Percentiles rank a stretch among this genome's conserved stretches.
Evolutionary conservation across 2,113 vertebrate species (phyloP).

Genomic region (Puntigrus tetrazona): DNA sequence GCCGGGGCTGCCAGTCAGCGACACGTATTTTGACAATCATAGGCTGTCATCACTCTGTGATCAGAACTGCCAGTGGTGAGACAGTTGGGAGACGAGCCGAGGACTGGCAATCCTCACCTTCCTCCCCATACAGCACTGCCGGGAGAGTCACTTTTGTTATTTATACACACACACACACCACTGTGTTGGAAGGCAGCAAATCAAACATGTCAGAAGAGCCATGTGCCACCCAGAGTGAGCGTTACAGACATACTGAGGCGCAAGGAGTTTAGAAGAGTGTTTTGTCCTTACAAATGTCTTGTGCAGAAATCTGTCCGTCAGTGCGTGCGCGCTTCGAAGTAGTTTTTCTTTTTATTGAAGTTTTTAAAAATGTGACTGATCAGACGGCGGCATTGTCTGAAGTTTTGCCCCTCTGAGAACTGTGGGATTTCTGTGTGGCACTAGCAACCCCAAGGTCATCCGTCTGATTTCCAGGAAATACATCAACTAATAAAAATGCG

Average conservation of each 20-base stretch:
- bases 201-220: slow-evolving; percentile 72
- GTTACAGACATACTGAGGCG: slow-evolving; percentile 26
- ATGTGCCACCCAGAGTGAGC: slow-evolving; percentile 59
- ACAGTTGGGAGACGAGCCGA: slow-evolving; percentile 70
- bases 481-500: background rate
- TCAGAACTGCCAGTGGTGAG: slow-evolving; percentile 77
- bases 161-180: slow-evolving; percentile 69
- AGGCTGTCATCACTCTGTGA: slow-evolving; percentile 79
- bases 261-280: background rate
- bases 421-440: background rate
- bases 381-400: background rate
- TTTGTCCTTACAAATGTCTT: slow-evolving; percentile 6
- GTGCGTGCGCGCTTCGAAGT: too few species aligned
- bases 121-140: slow-evolving; percentile 55
- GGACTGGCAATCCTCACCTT: slow-evolving; percentile 67
- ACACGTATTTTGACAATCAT: slow-evolving; percentile 80
- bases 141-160: slow-evolving; percentile 69
- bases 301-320: background rate
- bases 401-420: background rate
- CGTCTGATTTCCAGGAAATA: background rate
- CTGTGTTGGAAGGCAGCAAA: slow-evolving; percentile 70
- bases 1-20: slow-evolving; percentile 73
- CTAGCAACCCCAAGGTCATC: background rate
- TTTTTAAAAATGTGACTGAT: background rate
- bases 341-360: too few species aligned